Conservation (phyloP, 2,797 vertebrate genomes). For the Coccyzus lansbergi region DNA sequence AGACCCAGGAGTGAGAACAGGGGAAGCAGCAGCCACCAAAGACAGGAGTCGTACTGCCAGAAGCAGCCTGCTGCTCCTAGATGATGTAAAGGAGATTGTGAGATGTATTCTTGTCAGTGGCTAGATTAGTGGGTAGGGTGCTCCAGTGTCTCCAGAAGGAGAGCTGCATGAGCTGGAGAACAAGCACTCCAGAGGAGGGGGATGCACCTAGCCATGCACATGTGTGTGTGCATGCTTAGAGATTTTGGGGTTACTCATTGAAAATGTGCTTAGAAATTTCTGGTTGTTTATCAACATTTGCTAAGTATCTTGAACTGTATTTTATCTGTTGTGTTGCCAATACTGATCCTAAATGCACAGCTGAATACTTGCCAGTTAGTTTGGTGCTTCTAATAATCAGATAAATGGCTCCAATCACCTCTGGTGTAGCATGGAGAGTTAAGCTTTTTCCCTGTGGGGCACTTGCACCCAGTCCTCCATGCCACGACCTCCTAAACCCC, state of each 20-base stretch:
- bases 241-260: not conserved
- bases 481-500: not conserved
- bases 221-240: not conserved
- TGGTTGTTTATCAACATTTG: not conserved
- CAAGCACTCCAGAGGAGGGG: not conserved
- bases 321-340: not conserved
- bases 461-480: not conserved
- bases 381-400: not conserved
- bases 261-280: not conserved
- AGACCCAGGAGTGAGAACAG: accelerated
- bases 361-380: not conserved
- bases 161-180: not conserved
- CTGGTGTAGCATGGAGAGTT: not conserved
- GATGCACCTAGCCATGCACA: not conserved
- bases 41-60: not conserved
- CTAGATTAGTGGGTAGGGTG: not conserved
- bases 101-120: accelerated
- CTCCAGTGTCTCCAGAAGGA: accelerated
- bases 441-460: not conserved
- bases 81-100: accelerated
- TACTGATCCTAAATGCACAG: not conserved
- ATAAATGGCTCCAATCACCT: not conserved
- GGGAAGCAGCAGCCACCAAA: not conserved
- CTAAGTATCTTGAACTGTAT: not conserved
- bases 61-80: not conserved